Conservation (phyloP, 2,888 invertebrate genomes). For the Tiliacea citrago region DNA sequence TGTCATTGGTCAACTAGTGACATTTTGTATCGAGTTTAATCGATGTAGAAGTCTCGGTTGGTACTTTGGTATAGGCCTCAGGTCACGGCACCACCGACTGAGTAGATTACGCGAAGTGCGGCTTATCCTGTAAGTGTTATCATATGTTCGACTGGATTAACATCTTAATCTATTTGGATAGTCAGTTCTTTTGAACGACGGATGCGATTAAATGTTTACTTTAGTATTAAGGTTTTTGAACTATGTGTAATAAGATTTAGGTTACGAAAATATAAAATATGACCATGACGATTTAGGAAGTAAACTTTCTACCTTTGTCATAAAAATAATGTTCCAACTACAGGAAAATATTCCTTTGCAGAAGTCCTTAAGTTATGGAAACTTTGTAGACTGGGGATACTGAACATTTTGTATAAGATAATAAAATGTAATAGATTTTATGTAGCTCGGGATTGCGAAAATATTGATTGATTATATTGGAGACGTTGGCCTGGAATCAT, state of each 20-base stretch:
- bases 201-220: constrained; percentile 51
- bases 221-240: constrained; percentile 50
- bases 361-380: constrained; percentile 43
- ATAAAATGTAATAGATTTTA: constrained; percentile 27
- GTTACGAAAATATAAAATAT: constrained; percentile 15
- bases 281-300: constrained; percentile 26
- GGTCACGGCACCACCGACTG: constrained; percentile 63
- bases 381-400: constrained; percentile 48
- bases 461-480: constrained; percentile 40
- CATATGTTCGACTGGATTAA: constrained; percentile 48
- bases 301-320: constrained; percentile 43
- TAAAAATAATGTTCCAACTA: constrained; percentile 23
- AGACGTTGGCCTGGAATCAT: constrained; percentile 53
- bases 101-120: constrained; percentile 56
- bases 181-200: constrained; percentile 58
- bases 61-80: constrained; percentile 40
- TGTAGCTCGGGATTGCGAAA: constrained; percentile 42
- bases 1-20: constrained; percentile 22
- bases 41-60: constrained; percentile 27
- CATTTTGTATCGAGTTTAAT: neutral
- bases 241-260: constrained; percentile 39
- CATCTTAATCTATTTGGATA: constrained; percentile 38
- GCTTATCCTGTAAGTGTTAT: constrained; percentile 54
- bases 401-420: constrained; percentile 38
- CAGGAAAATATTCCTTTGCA: constrained; percentile 43